These are phyloP conservation scores for Rhinopomastus cyanomelas DNA, from an alignment of 2,113 vertebrate genomes.

Conservation along the genomic window DNA sequence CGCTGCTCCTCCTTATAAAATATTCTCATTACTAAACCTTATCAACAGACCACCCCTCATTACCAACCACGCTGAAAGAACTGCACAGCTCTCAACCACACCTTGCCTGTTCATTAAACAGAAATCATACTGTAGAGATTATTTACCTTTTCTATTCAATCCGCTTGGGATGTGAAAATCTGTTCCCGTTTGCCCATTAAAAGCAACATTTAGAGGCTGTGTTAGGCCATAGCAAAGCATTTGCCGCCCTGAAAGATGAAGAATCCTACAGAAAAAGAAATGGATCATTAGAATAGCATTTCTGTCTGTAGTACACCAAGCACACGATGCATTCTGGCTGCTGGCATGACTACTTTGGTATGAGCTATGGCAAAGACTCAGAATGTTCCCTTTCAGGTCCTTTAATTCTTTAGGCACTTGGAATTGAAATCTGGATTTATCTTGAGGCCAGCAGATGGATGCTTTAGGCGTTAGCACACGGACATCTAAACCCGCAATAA, in stretches of 20 bases:
- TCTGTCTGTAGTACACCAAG: not conserved
- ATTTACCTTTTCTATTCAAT: conserved; percentile 71
- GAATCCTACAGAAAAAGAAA: conserved; percentile 49
- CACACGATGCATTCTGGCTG: not conserved
- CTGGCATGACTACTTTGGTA: not conserved
- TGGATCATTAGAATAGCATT: not conserved
- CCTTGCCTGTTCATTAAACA: not conserved
- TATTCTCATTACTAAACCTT: not conserved
- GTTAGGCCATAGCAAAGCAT: conserved; percentile 66
- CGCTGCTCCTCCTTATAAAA: not conserved
- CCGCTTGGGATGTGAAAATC: conserved; percentile 54
- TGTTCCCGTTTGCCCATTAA: conserved; percentile 69
- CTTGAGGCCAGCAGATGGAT: not conserved
- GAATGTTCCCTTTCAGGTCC: not conserved
- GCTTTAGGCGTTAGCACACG: not conserved
- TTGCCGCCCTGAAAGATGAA: conserved; percentile 63
- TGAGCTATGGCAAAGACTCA: not conserved
- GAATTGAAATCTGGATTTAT: not conserved
- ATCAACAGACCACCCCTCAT: not conserved
- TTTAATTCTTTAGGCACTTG: not conserved
- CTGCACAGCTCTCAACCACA: not conserved
- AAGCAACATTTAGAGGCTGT: conserved; percentile 71
- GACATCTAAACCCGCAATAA: not conserved
- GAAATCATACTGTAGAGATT: not conserved
- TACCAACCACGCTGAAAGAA: not conserved